Evolutionary conservation across 2,113 vertebrate genomes (phyloP).

Genomic region (Cardinalis cardinalis): DNA sequence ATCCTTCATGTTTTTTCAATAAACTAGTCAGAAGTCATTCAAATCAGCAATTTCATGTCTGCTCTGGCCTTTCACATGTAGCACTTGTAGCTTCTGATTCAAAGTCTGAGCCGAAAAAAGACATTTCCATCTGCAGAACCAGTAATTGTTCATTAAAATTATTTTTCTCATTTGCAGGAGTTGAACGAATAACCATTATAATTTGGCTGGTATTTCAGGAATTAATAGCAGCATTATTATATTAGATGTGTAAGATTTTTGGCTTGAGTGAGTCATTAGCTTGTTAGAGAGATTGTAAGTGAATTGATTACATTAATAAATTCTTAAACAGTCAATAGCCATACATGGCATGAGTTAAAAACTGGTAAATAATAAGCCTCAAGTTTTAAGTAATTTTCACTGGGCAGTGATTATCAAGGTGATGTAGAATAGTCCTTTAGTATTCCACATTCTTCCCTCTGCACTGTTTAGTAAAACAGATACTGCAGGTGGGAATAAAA

Average conservation of each 20-base stretch:
- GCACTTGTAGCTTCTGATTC: background rate
- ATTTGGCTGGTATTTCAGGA: slow-evolving; percentile 29
- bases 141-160: slow-evolving; percentile 37
- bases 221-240: background rate
- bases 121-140: background rate
- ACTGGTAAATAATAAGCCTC: background rate
- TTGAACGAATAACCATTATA: background rate
- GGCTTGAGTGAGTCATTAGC: background rate
- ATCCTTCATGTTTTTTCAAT: background rate
- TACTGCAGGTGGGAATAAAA: background rate
- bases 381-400: background rate
- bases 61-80: background rate
- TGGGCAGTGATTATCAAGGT: background rate
- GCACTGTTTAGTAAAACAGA: background rate
- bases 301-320: background rate
- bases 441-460: background rate
- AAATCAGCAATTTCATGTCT: background rate
- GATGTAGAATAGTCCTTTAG: background rate
- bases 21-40: background rate
- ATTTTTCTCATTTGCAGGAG: background rate
- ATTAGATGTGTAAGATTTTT: background rate
- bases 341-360: background rate
- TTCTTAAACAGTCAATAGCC: background rate
- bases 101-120: background rate
- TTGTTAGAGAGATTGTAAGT: background rate